Evolutionary conservation across 2,888 invertebrate genomes (phyloP).

Genomic region (Drosophila multiciliata): DNA sequence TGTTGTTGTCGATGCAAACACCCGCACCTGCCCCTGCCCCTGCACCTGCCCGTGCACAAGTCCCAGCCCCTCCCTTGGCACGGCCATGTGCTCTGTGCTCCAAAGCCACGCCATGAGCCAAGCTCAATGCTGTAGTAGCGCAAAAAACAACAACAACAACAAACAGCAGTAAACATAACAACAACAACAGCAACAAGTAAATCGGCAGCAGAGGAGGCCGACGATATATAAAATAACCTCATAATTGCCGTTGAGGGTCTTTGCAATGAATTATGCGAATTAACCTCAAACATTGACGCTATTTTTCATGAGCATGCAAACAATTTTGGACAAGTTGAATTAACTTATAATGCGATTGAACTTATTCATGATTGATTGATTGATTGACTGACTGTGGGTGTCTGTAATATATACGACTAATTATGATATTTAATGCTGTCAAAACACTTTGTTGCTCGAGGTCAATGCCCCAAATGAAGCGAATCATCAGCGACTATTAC

Average conservation of each 20-base stretch:
- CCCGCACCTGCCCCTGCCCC: constrained; percentile 39
- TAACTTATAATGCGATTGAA: constrained; percentile 27
- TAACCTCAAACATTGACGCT: constrained; percentile 70
- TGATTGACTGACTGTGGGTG: not conserved
- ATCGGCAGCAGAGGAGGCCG: constrained; percentile 59
- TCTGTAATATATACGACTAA: not conserved
- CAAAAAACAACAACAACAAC: constrained; percentile 39
- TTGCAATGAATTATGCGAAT: constrained; percentile 81
- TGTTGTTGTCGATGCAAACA: constrained; percentile 50
- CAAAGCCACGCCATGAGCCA: constrained; percentile 64
- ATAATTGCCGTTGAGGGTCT: constrained; percentile 78
- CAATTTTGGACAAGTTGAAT: constrained; percentile 60
- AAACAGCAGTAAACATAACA: constrained; percentile 21
- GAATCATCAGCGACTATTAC: constrained; percentile 38
- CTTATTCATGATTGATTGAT: not conserved
- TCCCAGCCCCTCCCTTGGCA: constrained; percentile 21
- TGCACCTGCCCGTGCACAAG: too few species aligned
- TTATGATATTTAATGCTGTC: not conserved
- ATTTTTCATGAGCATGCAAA: constrained; percentile 62
- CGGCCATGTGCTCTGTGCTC: constrained; percentile 25
- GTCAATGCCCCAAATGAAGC: constrained; percentile 25
- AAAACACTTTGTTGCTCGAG: constrained; percentile 11
- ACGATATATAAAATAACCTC: constrained; percentile 72
- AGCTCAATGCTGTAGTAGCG: constrained; percentile 70
- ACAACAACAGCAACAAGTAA: constrained; percentile 29